Percentiles rank a stretch among this genome's conserved stretches.
These are phyloP conservation scores for Drosophila ficusphila DNA, from an alignment of 1,140 invertebrate species.

Conservation along the genomic window DNA sequence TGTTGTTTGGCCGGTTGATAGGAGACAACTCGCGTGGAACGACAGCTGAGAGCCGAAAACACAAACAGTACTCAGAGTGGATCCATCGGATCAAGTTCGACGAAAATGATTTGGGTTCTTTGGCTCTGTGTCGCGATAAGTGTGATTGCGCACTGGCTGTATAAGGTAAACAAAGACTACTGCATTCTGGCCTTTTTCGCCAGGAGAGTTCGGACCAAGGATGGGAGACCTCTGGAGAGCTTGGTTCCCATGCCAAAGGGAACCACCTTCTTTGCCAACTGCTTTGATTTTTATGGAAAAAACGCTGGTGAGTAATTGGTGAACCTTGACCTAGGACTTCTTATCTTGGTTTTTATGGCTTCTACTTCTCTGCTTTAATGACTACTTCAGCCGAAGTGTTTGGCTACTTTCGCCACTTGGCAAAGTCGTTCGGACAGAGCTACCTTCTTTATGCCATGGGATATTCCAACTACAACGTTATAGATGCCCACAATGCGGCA, in stretches of 20 bases:
- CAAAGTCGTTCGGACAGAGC: slow-evolving; percentile 12
- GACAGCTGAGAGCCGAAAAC: background rate
- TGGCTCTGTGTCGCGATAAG: slow-evolving; percentile 24
- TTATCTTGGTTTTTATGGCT: background rate
- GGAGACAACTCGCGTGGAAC: slow-evolving; percentile 1
- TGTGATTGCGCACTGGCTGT: slow-evolving; percentile 37
- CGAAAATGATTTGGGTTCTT: slow-evolving; percentile 18
- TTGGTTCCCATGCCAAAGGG: slow-evolving; percentile 32
- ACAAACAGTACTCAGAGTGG: slow-evolving; percentile 6
- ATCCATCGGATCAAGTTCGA: background rate
- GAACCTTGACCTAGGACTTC: background rate
- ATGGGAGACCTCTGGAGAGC: slow-evolving; percentile 35
- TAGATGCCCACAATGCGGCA: slow-evolving; percentile 65
- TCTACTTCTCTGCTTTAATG: background rate
- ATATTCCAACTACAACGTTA: slow-evolving; percentile 55
- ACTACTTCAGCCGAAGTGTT: slow-evolving; percentile 38
- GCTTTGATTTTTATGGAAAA: slow-evolving; percentile 51
- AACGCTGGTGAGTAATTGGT: slow-evolving; percentile 29
- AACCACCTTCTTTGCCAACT: slow-evolving; percentile 46
- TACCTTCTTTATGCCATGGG: slow-evolving; percentile 58
- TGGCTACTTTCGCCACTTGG: background rate
- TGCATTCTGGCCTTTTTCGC: slow-evolving; percentile 39
- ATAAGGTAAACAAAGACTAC: slow-evolving; percentile 55
- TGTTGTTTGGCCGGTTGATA: slow-evolving; percentile 16
- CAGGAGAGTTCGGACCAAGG: slow-evolving; percentile 33